These are phyloP conservation scores for Tinamus major DNA, from an alignment of 2,797 vertebrate species.

Conservation along the genomic window DNA sequence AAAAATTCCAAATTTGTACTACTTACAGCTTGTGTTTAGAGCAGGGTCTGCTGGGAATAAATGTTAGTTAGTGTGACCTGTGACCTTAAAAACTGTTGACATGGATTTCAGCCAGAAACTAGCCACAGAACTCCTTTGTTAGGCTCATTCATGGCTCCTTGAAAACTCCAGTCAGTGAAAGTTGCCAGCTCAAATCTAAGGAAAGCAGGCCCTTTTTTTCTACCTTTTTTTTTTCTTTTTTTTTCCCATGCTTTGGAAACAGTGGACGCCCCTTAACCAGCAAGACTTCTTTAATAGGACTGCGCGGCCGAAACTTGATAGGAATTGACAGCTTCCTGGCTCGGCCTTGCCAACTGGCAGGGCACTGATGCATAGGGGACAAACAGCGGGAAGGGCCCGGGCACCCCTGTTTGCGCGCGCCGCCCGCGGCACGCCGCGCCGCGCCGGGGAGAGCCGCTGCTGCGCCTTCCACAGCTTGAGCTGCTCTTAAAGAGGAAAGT, in stretches of 20 bases:
- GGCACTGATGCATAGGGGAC: constrained; percentile 82
- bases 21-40: constrained; percentile 95
- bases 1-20: constrained; percentile 95
- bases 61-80: constrained; percentile 99
- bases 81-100: constrained; percentile 98
- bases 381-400: constrained; percentile 80
- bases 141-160: constrained; percentile 97
- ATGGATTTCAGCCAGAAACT: constrained; percentile 97
- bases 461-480: background rate
- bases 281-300: constrained; percentile 89
- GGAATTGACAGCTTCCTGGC: constrained; percentile 98
- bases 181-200: constrained; percentile 95
- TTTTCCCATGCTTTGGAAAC: constrained; percentile 97
- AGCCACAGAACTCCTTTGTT: constrained; percentile 99
- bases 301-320: constrained; percentile 91
- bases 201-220: constrained; percentile 87
- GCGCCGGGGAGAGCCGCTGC: background rate
- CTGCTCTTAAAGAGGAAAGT: background rate
- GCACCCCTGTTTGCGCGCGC: constrained; percentile 81
- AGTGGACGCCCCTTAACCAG: constrained; percentile 91
- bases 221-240: constrained; percentile 82
- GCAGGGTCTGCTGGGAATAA: constrained; percentile 98
- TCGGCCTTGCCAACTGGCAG: constrained; percentile 94
- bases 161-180: constrained; percentile 89
- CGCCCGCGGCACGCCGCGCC: constrained; percentile 72